Percentiles rank a stretch among this genome's conserved stretches.
phyloP scores from a whole-genome alignment of 2,888 invertebrate genomes.

The Mayetiola destructor region DNA sequence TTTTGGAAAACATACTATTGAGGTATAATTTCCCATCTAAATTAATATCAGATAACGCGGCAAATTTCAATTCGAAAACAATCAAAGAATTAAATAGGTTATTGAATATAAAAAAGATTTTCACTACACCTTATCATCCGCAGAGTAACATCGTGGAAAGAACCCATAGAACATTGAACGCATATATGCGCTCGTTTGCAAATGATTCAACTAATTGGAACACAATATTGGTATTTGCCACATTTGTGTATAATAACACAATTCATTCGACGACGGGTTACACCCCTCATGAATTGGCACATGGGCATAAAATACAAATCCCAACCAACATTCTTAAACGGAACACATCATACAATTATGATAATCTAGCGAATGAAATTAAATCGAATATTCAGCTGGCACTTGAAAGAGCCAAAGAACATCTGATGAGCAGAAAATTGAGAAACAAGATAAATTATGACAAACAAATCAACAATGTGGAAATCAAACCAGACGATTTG shows the following conservation, averaged over 20 bases:
- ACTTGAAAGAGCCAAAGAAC: constrained; percentile 16
- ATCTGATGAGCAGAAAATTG: constrained; percentile 15
- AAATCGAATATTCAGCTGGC: constrained; percentile 16
- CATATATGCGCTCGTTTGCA: constrained; percentile 25
- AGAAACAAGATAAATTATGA: constrained; percentile 15
- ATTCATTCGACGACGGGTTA: constrained; percentile 23
- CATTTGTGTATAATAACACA: constrained; percentile 24
- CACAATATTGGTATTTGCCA: constrained; percentile 23
- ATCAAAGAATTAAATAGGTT: background rate
- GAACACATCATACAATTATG: constrained; percentile 14
- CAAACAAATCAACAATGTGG: background rate
- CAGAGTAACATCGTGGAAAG: background rate
- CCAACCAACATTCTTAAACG: constrained; percentile 12
- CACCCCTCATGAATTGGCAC: constrained; percentile 24
- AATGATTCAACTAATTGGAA: constrained; percentile 26
- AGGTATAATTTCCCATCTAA: background rate
- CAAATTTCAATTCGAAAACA: background rate
- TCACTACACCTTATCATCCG: background rate
- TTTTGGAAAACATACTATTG: background rate
- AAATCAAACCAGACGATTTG: background rate
- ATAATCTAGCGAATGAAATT: constrained; percentile 15
- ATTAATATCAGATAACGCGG: background rate
- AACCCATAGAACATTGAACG: constrained; percentile 16
- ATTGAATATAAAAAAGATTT: background rate
- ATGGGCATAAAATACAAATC: constrained; percentile 21